A percentile compares a stretch with the other conserved stretches of the same genome.
phyloP scores from a whole-genome alignment of 2,113 vertebrate species.

The Oreotrochilus melanogaster region DNA sequence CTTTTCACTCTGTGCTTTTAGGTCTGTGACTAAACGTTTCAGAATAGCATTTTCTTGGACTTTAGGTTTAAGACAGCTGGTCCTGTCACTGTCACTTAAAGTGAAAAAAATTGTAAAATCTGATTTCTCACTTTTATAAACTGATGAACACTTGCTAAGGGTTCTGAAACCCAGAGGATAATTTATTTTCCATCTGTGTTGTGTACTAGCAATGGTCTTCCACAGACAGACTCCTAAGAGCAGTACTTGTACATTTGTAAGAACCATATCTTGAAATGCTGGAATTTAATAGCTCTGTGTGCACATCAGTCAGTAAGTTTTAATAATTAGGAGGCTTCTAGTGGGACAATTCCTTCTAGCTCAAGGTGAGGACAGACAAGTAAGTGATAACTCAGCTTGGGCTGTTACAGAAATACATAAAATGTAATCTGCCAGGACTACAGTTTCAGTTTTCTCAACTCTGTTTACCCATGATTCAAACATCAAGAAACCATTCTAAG shows the following conservation, averaged over 20 bases:
- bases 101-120: background rate
- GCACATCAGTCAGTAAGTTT: background rate
- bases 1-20: background rate
- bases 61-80: background rate
- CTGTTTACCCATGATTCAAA: background rate
- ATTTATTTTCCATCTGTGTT: background rate
- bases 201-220: background rate
- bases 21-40: background rate
- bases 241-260: background rate
- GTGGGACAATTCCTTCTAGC: background rate
- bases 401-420: background rate
- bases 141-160: background rate
- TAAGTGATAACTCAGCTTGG: background rate
- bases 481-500: background rate
- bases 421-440: background rate
- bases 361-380: background rate
- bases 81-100: background rate
- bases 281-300: background rate
- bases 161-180: background rate
- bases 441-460: background rate
- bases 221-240: background rate
- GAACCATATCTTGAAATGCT: background rate
- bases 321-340: background rate
- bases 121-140: background rate
- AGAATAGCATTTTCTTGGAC: background rate